Conservation (phyloP, 1,140 invertebrate genomes). For the Ips nitidus region DNA sequence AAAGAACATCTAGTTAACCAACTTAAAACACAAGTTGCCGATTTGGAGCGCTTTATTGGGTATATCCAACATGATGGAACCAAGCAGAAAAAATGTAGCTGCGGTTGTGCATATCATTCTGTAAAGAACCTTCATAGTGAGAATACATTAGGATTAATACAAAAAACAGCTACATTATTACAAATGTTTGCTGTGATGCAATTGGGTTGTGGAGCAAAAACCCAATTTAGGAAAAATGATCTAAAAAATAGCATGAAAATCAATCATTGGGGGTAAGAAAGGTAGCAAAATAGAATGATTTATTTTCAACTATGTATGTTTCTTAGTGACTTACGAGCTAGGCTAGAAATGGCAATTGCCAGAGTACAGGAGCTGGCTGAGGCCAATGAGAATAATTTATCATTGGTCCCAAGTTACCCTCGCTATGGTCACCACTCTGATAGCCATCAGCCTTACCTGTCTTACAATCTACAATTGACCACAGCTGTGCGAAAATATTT, state of each 20-base stretch:
- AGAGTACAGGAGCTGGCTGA: constrained; percentile 70
- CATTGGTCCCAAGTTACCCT: constrained; percentile 45
- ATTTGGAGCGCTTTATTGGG: constrained; percentile 95
- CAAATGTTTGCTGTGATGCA: constrained; percentile 93
- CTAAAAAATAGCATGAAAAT: constrained; percentile 82
- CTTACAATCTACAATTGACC: constrained; percentile 72
- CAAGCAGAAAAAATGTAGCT: constrained; percentile 60
- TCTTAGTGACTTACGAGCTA: constrained; percentile 83
- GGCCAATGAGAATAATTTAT: constrained; percentile 51
- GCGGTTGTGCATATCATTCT: constrained; percentile 65
- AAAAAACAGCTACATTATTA: constrained; percentile 81
- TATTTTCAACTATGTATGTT: constrained; percentile 32
- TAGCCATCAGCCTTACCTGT: constrained; percentile 42
- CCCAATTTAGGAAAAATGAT: constrained; percentile 74
- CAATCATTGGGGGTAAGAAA: constrained; percentile 84
- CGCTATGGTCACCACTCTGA: constrained; percentile 60
- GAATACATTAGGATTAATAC: constrained; percentile 70
- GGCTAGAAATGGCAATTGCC: constrained; percentile 87
- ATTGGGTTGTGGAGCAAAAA: constrained; percentile 76
- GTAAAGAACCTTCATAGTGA: constrained; percentile 50
- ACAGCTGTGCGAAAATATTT: constrained; percentile 89
- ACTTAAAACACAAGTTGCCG: constrained; percentile 94
- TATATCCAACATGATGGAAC: constrained; percentile 83
- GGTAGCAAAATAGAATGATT: not conserved
- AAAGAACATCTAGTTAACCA: constrained; percentile 95